A percentile compares a stretch with the other conserved stretches of the same genome.
Evolutionary conservation across 2,888 invertebrate species (phyloP).

Genomic region (Odontocerum albicorne): DNA sequence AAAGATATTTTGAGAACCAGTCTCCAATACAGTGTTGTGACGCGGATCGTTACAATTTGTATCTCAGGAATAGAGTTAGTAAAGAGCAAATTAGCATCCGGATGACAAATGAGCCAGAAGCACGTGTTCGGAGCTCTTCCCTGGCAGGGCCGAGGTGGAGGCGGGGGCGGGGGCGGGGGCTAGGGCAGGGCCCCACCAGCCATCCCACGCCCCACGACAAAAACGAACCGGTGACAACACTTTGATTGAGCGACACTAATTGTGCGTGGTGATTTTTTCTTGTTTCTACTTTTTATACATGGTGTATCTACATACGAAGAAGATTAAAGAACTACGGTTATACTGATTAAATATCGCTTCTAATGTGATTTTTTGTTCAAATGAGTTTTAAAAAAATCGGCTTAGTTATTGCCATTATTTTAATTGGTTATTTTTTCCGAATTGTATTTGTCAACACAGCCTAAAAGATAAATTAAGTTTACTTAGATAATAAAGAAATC

Average conservation of each 20-base stretch:
- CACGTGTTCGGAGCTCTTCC: conserved; percentile 29
- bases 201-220: no score
- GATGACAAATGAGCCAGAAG: conserved; percentile 34
- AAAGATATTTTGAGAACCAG: no score
- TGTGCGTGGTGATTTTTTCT: conserved; percentile 18
- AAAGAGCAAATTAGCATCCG: conserved; percentile 32
- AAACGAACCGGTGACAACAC: conserved; percentile 17
- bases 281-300: neutral
- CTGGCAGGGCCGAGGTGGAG: neutral
- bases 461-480: no score
- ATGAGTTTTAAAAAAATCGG: neutral
- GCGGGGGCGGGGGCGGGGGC: no score
- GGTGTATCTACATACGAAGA: no score
- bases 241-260: conserved; percentile 34
- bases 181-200: no score
- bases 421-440: no score
- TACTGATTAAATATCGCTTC: neutral
- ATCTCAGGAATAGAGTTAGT: conserved; percentile 16
- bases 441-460: no score
- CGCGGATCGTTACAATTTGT: conserved; percentile 26
- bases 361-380: neutral
- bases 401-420: no score
- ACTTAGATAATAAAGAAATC: no score
- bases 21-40: neutral
- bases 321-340: neutral